Base-by-base conservation (phyloP, 2,888 invertebrate species). In the Sycophila texana region DNA sequence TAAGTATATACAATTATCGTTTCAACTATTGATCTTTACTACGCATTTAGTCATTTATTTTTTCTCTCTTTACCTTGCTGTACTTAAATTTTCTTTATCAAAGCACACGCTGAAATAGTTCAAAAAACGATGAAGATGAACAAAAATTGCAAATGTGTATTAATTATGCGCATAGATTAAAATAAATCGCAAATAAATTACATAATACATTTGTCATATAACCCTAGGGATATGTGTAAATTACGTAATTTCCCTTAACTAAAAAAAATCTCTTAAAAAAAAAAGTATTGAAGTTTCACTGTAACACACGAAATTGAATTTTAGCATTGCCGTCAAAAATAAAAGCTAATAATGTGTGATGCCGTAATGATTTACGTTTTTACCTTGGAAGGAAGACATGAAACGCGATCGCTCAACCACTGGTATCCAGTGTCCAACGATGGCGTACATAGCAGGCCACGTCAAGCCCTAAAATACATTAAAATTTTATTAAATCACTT, bases 361-460 rank as follows among this genome's bases (percentile, higher is more conserved):
- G 39, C 10, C 7, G 3, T 39, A 61, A 53, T 67, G 39, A 39
- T 16, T 13, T 53, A 12, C 65, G 22, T 47, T 26, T 83, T 87
- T 89, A 93, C 93, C 93, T 93, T 95, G 93, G 89, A 95, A 95
- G 86, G 94, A 94, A 65, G 94, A 95, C 95, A 95, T 95, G 87
- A 95, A 95, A 76, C 94, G 92, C 73, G 94, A 94, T 72, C 94
- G 91, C 87, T 95, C 95, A 10, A 92, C 92, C n/a, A 94, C 91
- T 12, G 95, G 95, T 82, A 95, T 95, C 95, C 95, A 95, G 84
- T 93, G 93, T 4, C 94, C 94, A 47, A 95, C 95, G 78, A 94
- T 91, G 0, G 94, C 94, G 86, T 94, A 95, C 95, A 95, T 95
- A 0, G 95, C 94, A 16, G 95, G 95, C 95, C 95, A 95, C 14